Evolutionary conservation across 2,888 invertebrate species (phyloP), one percentile per base, ranked within the genome.

Genomic region (Scaptomyza reducta): DNA sequence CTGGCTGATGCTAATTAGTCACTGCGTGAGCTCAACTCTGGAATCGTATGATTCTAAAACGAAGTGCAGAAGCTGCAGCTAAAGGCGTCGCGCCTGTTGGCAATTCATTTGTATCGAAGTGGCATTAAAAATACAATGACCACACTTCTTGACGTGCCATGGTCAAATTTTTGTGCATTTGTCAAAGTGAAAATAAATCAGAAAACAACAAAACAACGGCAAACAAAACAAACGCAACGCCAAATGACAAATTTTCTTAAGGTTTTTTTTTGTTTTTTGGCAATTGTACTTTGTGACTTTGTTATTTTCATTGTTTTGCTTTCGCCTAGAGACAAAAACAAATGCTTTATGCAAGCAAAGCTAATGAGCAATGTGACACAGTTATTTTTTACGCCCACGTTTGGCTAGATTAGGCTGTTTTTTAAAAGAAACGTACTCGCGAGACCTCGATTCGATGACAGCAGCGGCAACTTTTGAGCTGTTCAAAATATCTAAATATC

Each of bases 131-230:
- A 82, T 78, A 82, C 82, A 82, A 78, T 82, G 82, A 82, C 82
- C 82, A 82, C 81, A 81, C 74, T 67, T 70, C 82, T 86, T 83
- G 86, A 82, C 86, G 79, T 83, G 78, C 86, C 82, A 82, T 86
- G 82, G 82, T 86, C 82, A 82, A 83, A 82, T 86, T 80, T 80
- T 83, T 82, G 82, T 82, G 82, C 82, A 86, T 82, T 82, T 86
- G 82, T 86, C 82, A 80, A 83, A 82, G 74, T 69, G 78, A 71
- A 82, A 86, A 86, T 82, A 82, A 82, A 83, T 82, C 86, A 82
- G 80, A 86, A 77, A 79, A 16, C 61, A 60, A 47, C 33, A 25
- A 74, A 63, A 55, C 13, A 70, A 58, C 77, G 69, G 47, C 82
- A 81, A 85, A 74, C 67, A 82, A 84, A 84, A 78, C 77, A 76